These are phyloP conservation scores for Ibidorhyncha struthersii DNA, from an alignment of 2,113 vertebrate genomes.

Conservation along the genomic window DNA sequence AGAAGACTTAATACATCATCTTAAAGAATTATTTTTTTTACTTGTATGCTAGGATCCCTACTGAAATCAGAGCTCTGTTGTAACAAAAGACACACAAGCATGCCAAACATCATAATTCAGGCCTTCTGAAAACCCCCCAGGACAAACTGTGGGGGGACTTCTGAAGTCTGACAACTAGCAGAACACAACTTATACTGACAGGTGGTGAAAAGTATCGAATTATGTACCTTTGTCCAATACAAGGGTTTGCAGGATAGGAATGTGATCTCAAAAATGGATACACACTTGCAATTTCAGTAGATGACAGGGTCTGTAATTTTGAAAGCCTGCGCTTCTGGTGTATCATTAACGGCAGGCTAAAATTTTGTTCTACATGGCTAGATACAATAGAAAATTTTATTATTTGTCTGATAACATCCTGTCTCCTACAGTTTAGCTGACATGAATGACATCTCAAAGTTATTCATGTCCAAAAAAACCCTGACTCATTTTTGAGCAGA, in stretches of 20 bases:
- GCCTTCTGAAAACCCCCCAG: neutral
- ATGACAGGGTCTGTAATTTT: neutral
- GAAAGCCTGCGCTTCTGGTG: neutral
- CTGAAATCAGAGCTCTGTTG: neutral
- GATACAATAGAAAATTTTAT: neutral
- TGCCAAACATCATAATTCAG: neutral
- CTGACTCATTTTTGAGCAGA: neutral
- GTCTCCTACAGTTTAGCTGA: neutral
- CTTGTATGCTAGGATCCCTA: neutral
- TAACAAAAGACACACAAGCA: neutral
- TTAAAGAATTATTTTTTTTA: neutral
- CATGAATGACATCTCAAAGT: neutral
- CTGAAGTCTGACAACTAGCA: neutral
- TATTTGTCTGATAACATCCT: conserved; percentile 7
- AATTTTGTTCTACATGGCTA: neutral
- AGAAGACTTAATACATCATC: neutral
- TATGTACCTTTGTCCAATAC: neutral
- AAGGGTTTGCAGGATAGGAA: neutral
- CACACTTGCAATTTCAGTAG: neutral
- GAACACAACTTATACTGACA: neutral
- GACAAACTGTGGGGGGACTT: neutral
- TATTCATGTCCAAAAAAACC: neutral
- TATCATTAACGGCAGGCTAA: neutral
- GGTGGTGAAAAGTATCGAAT: neutral
- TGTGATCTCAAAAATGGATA: neutral